These are phyloP conservation scores for Trididemnum nubilum DNA, from an alignment of 23 tunicate genomes.

Conservation along the genomic window DNA sequence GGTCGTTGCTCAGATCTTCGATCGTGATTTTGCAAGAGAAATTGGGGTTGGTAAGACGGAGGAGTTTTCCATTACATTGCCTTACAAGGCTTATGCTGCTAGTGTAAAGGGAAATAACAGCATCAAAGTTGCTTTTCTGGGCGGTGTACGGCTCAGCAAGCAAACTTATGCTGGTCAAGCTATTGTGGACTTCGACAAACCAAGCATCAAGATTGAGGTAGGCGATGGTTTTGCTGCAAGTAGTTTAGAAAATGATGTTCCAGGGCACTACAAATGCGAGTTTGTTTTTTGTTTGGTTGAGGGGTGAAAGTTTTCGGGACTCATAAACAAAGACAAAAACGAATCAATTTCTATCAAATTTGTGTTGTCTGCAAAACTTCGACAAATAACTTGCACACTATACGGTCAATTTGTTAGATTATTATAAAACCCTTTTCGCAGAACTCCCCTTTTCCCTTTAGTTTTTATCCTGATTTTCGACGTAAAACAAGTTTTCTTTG, in stretches of 20 bases:
- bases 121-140: slow-evolving; percentile 66
- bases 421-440: no score
- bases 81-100: slow-evolving; percentile 31
- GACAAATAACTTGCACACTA: no score
- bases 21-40: slow-evolving; percentile 21
- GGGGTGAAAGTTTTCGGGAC: no score
- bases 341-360: no score
- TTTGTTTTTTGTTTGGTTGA: no score
- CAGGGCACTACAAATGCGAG: neutral
- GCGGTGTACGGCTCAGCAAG: slow-evolving; percentile 43
- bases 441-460: no score
- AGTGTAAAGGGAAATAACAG: slow-evolving; percentile 51
- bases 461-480: no score
- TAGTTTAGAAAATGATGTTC: no score
- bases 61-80: slow-evolving; percentile 25
- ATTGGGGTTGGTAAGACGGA: slow-evolving; percentile 40
- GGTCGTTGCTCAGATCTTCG: slow-evolving; percentile 50
- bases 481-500: no score
- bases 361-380: no score
- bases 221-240: neutral
- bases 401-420: no score
- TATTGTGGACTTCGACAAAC: slow-evolving; percentile 59
- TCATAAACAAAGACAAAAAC: no score
- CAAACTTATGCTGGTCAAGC: slow-evolving; percentile 54
- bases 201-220: slow-evolving; percentile 55